Base-by-base conservation (phyloP, 2,888 invertebrate species). In the Flabesymbios commensalis region DNA sequence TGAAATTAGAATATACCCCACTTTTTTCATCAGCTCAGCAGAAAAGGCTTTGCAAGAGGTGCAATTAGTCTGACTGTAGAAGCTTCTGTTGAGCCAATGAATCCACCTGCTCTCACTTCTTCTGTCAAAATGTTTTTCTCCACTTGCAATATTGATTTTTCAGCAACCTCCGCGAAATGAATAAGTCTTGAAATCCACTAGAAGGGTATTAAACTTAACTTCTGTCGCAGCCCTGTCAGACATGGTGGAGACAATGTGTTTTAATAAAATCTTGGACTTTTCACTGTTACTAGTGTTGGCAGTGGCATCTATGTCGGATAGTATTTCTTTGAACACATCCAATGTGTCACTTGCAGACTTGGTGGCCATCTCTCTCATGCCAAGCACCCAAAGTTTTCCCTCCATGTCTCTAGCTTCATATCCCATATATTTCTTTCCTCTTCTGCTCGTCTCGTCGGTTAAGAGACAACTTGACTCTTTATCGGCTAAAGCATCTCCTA, bases 171-270 rank as follows among this genome's bases (percentile, higher is more conserved):
- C 22, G 70, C 69, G 36, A 67, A 57, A 31, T 67, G 64, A 0
- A 70, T 65, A n/a, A n/a, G n/a, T n/a, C n/a, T n/a, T n/a, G n/a
- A 65, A 59, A 5, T 61, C 61, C 42, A 60, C 33, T 0, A 70
- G 45, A 14, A 71, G 48, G 14, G 36, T 45, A 33, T 70, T 64
- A 26, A 67, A 71, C 56, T 17, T 66, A 1, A 61, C 33, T 22
- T 66, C 61, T 24, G 63, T 66, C 10, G 61, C 64, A 24, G 59
- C 66, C 24, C 64, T 45, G 43, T 66, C 66, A 33, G 66, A 61
- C 63, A 66, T 61, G 7, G 66, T 66, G 5, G 31, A 47, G 10
- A 51, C 48, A 7, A 59, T 63, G 17, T n/a, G n/a, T n/a, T n/a
- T n/a, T n/a, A n/a, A n/a, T n/a, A n/a, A n/a, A n/a, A n/a, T n/a